phyloP scores from a whole-genome alignment of 2,888 invertebrate species.

The Eilema depressum region DNA sequence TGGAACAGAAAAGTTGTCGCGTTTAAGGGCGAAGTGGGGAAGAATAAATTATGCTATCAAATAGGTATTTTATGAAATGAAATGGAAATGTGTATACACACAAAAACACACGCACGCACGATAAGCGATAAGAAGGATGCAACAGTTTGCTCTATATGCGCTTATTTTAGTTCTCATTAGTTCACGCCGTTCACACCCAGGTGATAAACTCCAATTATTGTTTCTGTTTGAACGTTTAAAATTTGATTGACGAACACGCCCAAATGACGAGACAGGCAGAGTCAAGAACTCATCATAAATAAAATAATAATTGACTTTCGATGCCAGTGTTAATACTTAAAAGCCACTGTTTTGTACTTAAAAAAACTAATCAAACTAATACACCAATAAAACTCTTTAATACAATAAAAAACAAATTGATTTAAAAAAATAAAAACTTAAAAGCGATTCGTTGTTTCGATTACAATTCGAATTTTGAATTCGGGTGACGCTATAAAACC shows the following conservation, averaged over 20 bases:
- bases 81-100: too few species aligned
- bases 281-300: conserved; percentile 32
- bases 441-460: conserved; percentile 80
- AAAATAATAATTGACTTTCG: conserved; percentile 29
- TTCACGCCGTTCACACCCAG: not conserved
- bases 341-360: conserved; percentile 47
- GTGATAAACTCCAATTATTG: not conserved
- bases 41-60: too few species aligned
- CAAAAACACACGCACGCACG: too few species aligned
- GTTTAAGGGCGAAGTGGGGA: too few species aligned
- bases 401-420: conserved; percentile 73
- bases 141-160: too few species aligned
- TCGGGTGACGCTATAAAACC: conserved; percentile 77
- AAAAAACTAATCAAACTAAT: conserved; percentile 37
- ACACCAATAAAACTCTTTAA: conserved; percentile 52
- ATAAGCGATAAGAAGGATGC: too few species aligned
- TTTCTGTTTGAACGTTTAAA: not conserved
- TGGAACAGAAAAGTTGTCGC: too few species aligned
- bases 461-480: conserved; percentile 77
- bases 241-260: conserved; percentile 27
- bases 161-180: not conserved
- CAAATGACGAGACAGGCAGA: conserved; percentile 27
- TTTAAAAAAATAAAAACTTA: conserved; percentile 68
- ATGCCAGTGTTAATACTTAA: conserved; percentile 39
- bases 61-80: too few species aligned